A percentile compares a stretch with the other conserved stretches of the same genome.
phyloP scores from a whole-genome alignment of 2,797 vertebrate species.

The Tympanoctomys barrerae region DNA sequence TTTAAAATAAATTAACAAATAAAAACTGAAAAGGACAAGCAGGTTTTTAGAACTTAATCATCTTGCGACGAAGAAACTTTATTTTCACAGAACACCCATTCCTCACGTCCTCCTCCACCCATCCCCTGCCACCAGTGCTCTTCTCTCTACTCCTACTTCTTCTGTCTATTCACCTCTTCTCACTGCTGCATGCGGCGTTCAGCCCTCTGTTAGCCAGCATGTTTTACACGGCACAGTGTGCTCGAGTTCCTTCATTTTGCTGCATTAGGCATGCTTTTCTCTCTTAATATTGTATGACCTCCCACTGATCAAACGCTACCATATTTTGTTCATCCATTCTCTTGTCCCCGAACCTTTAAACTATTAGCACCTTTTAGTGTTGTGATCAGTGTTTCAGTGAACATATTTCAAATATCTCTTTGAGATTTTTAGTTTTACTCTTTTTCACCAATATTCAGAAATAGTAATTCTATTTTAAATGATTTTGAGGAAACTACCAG shows the following conservation, averaged over 20 bases:
- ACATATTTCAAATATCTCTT: background rate
- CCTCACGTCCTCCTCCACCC: background rate
- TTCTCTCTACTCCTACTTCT: background rate
- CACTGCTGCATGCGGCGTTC: background rate
- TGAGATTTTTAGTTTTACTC: background rate
- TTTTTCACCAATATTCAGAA: background rate
- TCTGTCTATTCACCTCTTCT: background rate
- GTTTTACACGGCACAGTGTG: background rate
- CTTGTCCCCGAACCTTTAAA: background rate
- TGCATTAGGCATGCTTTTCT: background rate
- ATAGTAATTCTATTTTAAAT: background rate
- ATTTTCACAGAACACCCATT: background rate
- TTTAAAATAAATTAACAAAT: too few species aligned
- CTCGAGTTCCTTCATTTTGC: background rate
- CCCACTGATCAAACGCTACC: background rate
- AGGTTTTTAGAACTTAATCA: background rate
- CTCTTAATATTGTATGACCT: background rate
- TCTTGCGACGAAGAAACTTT: background rate
- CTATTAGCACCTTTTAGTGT: background rate
- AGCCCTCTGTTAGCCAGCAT: background rate
- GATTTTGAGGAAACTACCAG: background rate
- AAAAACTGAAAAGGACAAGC: too few species aligned
- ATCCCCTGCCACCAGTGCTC: too few species aligned
- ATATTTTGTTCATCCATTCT: background rate
- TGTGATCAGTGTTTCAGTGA: background rate